phyloP scores from a whole-genome alignment of 2,888 invertebrate genomes.

The Lepidonotus clava region DNA sequence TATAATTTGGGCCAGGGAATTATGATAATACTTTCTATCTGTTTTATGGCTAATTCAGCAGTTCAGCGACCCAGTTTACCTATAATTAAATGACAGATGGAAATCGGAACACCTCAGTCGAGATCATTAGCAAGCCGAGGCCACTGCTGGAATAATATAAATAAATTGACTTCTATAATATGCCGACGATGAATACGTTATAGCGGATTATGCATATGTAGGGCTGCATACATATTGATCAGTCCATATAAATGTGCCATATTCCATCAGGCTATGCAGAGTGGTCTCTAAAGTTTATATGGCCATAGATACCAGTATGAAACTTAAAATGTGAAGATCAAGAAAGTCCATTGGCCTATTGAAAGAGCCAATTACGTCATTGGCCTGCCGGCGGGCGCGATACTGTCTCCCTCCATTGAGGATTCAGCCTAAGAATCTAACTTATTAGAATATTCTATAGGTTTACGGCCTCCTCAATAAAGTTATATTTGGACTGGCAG shows the following conservation, averaged over 20 bases:
- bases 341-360: neutral
- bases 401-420: neutral
- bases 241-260: neutral
- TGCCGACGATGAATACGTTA: neutral
- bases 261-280: no score
- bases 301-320: no score
- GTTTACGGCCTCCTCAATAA: slow-evolving; percentile 15
- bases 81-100: no score
- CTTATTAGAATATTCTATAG: slow-evolving; percentile 44
- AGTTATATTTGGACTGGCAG: neutral
- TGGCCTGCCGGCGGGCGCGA: neutral
- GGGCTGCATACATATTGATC: neutral
- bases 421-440: no score
- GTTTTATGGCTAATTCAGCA: no score
- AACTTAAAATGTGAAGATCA: neutral
- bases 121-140: no score
- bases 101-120: no score
- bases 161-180: slow-evolving; percentile 22
- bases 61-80: no score
- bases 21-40: no score
- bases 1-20: no score
- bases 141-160: neutral
- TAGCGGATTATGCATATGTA: neutral
- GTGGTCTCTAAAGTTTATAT: no score
- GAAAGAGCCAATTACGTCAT: neutral